Conservation (phyloP, 2,888 invertebrate genomes). For the Thecophora atra region DNA sequence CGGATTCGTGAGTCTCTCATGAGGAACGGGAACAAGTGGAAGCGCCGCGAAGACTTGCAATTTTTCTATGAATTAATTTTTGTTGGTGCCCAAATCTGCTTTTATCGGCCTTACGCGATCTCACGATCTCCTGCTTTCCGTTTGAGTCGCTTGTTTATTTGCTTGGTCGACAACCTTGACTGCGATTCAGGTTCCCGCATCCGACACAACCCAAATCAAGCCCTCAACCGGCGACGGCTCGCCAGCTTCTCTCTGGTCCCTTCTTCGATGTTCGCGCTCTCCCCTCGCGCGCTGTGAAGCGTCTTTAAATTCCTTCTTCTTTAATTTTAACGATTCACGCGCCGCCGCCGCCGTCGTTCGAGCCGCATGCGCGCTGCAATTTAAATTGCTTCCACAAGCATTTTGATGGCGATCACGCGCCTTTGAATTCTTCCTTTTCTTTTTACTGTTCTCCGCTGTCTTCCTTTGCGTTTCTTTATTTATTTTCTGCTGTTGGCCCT, state of each 20-base stretch:
- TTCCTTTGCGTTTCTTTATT: background rate
- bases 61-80: constrained; percentile 24
- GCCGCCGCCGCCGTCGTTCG: constrained; percentile 31
- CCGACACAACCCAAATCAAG: constrained; percentile 22
- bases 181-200: constrained; percentile 15
- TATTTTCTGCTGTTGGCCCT: background rate
- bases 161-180: constrained; percentile 24
- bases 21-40: background rate
- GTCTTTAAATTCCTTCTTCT: constrained; percentile 13
- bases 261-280: background rate
- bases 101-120: background rate
- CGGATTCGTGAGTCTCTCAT: background rate
- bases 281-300: background rate
- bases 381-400: constrained; percentile 60
- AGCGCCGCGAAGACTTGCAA: background rate
- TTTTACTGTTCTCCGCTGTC: constrained; percentile 4
- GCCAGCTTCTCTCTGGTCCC: constrained; percentile 9
- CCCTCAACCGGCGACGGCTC: background rate
- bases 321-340: constrained; percentile 44
- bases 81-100: background rate
- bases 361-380: constrained; percentile 51
- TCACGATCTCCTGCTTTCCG: background rate
- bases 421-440: constrained; percentile 47
- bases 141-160: background rate
- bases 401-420: constrained; percentile 61